Conservation (phyloP, 2,113 vertebrate species). For the Corythornis cristatus region DNA sequence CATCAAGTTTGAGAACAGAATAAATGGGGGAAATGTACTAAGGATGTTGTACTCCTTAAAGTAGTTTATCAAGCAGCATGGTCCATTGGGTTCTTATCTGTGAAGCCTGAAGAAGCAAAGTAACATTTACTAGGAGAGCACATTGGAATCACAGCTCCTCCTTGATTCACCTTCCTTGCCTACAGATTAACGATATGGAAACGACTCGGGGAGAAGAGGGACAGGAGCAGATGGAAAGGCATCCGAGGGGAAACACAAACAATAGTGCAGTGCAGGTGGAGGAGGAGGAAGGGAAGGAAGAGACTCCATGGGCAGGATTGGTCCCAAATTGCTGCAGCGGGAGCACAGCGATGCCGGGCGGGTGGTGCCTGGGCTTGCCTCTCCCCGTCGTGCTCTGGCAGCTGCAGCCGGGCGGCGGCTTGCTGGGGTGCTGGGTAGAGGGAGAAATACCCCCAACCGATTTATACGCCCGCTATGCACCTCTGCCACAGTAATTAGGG, state of each 20-base stretch:
- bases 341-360: background rate
- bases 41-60: rapidly evolving
- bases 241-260: no score
- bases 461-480: rapidly evolving
- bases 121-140: background rate
- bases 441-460: rapidly evolving
- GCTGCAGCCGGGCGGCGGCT: background rate
- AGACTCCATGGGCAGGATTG: background rate
- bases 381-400: background rate
- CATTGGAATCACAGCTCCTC: background rate
- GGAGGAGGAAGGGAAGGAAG: background rate
- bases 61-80: background rate
- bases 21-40: rapidly evolving
- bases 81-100: background rate
- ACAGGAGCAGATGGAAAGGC: no score
- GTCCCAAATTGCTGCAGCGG: slow-evolving; percentile 16
- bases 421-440: no score
- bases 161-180: rapidly evolving
- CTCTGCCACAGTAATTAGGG: rapidly evolving
- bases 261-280: no score
- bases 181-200: background rate
- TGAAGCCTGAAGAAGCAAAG: background rate
- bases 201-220: rapidly evolving
- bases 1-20: background rate
- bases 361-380: background rate